Percentiles rank a stretch among this genome's conserved stretches.
Conservation (phyloP, 1,140 invertebrate genomes). For the Neodiprion lecontei region DNA sequence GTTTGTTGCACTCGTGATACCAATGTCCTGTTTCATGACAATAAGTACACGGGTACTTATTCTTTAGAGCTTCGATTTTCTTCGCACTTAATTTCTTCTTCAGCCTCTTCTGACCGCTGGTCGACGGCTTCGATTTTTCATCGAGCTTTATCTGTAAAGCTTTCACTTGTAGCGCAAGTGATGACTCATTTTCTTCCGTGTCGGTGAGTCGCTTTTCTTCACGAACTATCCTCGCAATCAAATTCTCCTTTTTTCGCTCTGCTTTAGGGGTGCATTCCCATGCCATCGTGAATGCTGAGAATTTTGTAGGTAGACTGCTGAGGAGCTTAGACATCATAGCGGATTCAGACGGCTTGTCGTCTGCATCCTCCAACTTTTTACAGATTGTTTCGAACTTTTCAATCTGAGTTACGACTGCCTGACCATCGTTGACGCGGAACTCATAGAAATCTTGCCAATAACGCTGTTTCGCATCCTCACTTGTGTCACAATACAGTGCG, state of each 20-base stretch:
- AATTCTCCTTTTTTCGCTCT: background rate
- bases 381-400: constrained; percentile 15
- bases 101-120: constrained; percentile 4
- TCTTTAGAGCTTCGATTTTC: constrained; percentile 4
- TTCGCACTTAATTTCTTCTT: constrained; percentile 3
- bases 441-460: constrained; percentile 17
- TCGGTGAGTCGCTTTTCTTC: constrained; percentile 11
- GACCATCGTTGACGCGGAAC: constrained; percentile 13
- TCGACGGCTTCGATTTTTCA: background rate
- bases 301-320: too few relatives aligned
- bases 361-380: constrained; percentile 18
- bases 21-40: constrained; percentile 18
- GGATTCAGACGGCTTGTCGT: background rate
- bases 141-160: constrained; percentile 14
- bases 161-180: constrained; percentile 15
- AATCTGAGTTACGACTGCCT: constrained; percentile 15
- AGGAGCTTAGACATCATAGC: too few relatives aligned
- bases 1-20: constrained; percentile 11
- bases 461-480: constrained; percentile 15
- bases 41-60: constrained; percentile 12
- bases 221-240: constrained; percentile 14
- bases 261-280: too few relatives aligned
- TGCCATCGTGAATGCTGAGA: too few relatives aligned
- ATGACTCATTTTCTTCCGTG: constrained; percentile 14
- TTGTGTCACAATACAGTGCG: constrained; percentile 16